Percentiles rank a stretch among this genome's conserved stretches.
These are phyloP conservation scores for Morone saxatilis DNA, from an alignment of 2,113 vertebrate genomes.

Conservation along the genomic window DNA sequence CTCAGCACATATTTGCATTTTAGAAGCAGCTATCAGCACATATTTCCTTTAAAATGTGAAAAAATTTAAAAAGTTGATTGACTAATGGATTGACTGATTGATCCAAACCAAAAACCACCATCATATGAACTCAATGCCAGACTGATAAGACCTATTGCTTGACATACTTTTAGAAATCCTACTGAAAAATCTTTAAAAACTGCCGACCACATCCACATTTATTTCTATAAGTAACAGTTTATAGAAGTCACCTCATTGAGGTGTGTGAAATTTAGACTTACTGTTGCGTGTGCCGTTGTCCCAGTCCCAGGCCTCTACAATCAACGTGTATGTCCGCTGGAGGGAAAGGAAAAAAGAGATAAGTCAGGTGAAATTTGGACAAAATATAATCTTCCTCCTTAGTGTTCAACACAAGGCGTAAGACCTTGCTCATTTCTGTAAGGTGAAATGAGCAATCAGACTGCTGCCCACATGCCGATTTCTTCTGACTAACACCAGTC, in stretches of 20 bases:
- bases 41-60: background rate
- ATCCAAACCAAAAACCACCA: background rate
- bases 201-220: background rate
- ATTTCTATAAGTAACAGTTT: background rate
- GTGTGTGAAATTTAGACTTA: conserved; percentile 82
- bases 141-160: too few relatives aligned
- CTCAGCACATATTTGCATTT: background rate
- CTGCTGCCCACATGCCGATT: too few relatives aligned
- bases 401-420: background rate
- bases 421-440: background rate
- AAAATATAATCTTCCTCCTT: background rate
- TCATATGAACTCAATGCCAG: too few relatives aligned
- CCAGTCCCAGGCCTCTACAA: conserved; percentile 96
- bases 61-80: background rate
- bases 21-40: background rate
- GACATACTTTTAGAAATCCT: too few relatives aligned
- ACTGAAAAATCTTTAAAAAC: background rate
- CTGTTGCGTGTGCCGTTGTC: conserved; percentile 91
- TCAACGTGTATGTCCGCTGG: conserved; percentile 93
- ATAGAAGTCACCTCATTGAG: background rate
- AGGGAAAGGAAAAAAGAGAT: conserved; percentile 37
- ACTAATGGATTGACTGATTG: background rate
- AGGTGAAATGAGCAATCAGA: background rate
- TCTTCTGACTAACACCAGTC: too few relatives aligned
- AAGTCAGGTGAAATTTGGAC: background rate